phyloP scores from a whole-genome alignment of 2,888 invertebrate genomes.

The Drosophila diplacantha region DNA sequence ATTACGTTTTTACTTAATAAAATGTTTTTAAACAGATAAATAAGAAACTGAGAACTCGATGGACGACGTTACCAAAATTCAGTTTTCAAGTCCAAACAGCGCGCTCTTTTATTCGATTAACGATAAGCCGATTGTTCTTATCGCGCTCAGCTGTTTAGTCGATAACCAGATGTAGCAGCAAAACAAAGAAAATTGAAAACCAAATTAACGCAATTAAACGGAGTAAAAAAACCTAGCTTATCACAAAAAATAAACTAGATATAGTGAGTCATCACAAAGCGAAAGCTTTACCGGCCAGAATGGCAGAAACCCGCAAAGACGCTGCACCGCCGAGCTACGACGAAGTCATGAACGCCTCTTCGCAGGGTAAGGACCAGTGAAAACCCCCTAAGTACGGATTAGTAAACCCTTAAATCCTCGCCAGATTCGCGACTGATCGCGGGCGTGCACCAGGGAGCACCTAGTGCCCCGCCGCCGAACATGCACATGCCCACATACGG shows the following conservation, averaged over 20 bases:
- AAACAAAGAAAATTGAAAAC: conserved; percentile 28
- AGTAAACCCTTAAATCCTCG: conserved; percentile 3
- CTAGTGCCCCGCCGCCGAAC: conserved; percentile 53
- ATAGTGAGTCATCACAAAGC: conserved; percentile 34
- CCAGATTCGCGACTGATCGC: conserved; percentile 53
- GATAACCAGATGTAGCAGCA: conserved; percentile 13
- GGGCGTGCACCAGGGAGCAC: conserved; percentile 58
- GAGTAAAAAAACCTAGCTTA: conserved; percentile 13
- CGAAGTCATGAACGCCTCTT: conserved; percentile 71
- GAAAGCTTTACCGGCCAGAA: conserved; percentile 25
- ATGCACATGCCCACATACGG: conserved; percentile 78
- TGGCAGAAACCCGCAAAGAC: conserved; percentile 57
- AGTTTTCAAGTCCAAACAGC: neutral
- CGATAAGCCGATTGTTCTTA: conserved; percentile 9
- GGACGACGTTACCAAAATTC: no score
- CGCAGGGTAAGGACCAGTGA: conserved; percentile 35
- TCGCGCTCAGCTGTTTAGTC: conserved; percentile 21
- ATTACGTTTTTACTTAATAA: neutral
- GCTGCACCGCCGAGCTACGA: conserved; percentile 80
- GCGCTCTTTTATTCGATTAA: neutral
- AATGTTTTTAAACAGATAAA: neutral
- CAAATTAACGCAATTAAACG: conserved; percentile 30
- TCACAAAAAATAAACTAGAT: neutral
- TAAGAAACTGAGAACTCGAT: neutral
- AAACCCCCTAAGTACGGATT: neutral